Conservation (phyloP, 2,113 vertebrate genomes). For the Callochromis pleurospilus region DNA sequence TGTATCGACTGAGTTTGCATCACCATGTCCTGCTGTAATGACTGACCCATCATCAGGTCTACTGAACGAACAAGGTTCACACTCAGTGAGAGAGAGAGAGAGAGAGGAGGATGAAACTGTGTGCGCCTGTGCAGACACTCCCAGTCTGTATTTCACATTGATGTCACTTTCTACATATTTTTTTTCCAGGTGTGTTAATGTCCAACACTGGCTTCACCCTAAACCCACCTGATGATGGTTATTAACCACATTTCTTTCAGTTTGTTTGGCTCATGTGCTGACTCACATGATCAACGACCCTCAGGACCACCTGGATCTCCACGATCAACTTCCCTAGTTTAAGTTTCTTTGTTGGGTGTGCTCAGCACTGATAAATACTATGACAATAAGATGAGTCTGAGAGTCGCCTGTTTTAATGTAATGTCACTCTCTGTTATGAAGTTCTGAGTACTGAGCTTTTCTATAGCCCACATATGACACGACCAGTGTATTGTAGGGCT, state of each 20-base stretch:
- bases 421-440: not conserved
- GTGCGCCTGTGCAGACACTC: not conserved
- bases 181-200: not conserved
- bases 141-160: not conserved
- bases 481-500: not conserved
- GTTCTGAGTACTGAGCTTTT: not conserved
- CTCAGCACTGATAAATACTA: not conserved
- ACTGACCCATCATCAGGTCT: constrained; percentile 56
- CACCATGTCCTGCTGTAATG: constrained; percentile 40
- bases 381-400: not conserved
- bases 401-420: not conserved
- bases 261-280: not conserved
- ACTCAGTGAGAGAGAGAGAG: not conserved
- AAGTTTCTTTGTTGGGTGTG: not conserved
- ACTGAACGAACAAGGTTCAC: not conserved
- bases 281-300: not conserved
- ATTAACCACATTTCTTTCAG: not conserved
- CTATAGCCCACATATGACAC: not conserved
- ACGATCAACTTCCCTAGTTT: not conserved
- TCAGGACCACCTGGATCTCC: not conserved
- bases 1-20: constrained; percentile 62
- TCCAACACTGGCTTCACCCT: not conserved
- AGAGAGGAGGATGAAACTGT: not conserved
- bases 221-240: not conserved
- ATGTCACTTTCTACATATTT: not conserved